phyloP scores from a whole-genome alignment of 2,888 invertebrate species.

The Panopea generosa region DNA sequence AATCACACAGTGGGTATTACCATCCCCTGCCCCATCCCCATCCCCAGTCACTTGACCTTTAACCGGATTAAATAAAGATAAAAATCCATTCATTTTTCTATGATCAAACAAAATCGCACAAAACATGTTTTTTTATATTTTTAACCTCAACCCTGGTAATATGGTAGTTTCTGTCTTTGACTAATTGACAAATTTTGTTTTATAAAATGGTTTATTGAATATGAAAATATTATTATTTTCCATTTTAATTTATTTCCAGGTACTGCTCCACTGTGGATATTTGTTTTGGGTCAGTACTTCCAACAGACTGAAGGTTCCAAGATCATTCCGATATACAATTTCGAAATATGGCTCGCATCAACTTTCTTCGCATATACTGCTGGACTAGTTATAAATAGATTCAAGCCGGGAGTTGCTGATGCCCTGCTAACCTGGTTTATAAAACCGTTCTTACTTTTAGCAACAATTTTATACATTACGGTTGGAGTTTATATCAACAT shows the following conservation, averaged over 20 bases:
- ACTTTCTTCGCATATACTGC: slow-evolving; percentile 79
- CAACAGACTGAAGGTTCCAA: slow-evolving; percentile 68
- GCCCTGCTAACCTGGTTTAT: slow-evolving; percentile 83
- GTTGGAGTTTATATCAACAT: slow-evolving; percentile 84
- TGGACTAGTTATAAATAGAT: slow-evolving; percentile 79
- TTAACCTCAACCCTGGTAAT: no score
- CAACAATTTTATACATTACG: slow-evolving; percentile 83
- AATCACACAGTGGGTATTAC: no score
- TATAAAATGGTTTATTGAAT: no score
- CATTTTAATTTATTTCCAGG: slow-evolving; percentile 74
- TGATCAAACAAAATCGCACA: no score
- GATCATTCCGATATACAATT: slow-evolving; percentile 78
- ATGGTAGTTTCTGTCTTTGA: no score
- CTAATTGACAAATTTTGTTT: no score
- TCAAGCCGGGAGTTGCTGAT: slow-evolving; percentile 79
- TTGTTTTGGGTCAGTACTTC: slow-evolving; percentile 79
- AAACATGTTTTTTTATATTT: no score
- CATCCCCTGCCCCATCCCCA: no score
- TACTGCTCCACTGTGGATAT: slow-evolving; percentile 81
- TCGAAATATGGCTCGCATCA: slow-evolving; percentile 81
- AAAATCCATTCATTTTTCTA: no score
- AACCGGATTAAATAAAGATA: no score
- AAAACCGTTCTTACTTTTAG: slow-evolving; percentile 83
- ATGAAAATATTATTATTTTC: no score
- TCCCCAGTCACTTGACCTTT: no score